phyloP scores from a whole-genome alignment of 2,113 vertebrate species.

The Bettongia penicillata region DNA sequence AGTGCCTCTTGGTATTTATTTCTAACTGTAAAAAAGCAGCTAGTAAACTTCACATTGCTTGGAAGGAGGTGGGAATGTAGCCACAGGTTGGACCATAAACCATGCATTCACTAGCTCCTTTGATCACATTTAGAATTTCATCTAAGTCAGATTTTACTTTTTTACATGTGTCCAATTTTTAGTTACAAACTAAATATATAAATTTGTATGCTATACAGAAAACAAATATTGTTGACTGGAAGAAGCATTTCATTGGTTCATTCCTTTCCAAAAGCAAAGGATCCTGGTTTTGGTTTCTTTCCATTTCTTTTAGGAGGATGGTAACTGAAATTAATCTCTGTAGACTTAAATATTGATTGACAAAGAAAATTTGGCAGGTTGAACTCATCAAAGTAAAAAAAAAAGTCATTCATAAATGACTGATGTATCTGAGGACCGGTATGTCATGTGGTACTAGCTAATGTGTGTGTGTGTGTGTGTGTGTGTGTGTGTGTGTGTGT shows the following conservation, averaged over 20 bases:
- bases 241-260: neutral
- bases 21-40: neutral
- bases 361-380: conserved; percentile 12
- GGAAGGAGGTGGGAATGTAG: neutral
- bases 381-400: conserved; percentile 66
- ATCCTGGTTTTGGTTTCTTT: conserved; percentile 11
- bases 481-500: too few relatives aligned
- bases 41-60: neutral
- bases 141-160: neutral
- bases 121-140: conserved; percentile 4
- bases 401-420: conserved; percentile 70
- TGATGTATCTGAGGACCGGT: conserved; percentile 45
- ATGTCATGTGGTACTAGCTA: conserved; percentile 53
- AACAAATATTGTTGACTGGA: neutral
- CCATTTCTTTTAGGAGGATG: neutral
- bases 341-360: neutral
- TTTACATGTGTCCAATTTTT: neutral
- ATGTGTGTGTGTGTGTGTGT: neutral
- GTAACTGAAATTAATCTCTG: neutral
- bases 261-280: conserved; percentile 13
- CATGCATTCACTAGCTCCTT: neutral
- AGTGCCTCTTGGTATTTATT: neutral
- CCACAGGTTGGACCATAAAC: neutral
- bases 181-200: neutral
- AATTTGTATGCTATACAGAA: neutral